phyloP scores from a whole-genome alignment of 2,797 vertebrate species.

The Phoeniculus purpureus region DNA sequence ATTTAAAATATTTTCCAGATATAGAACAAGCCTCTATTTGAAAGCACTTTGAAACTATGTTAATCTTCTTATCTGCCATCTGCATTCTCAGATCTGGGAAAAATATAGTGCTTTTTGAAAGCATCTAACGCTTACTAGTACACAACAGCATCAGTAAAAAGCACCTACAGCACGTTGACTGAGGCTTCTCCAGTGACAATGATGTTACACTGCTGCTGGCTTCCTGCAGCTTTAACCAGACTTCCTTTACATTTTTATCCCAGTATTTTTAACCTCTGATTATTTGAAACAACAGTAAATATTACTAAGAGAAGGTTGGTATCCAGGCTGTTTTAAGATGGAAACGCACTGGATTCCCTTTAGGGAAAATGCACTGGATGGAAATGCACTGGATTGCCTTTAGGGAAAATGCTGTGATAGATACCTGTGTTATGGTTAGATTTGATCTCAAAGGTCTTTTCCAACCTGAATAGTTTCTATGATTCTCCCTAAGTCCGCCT shows the following conservation, averaged over 20 bases:
- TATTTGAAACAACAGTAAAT: not conserved
- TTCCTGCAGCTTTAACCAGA: not conserved
- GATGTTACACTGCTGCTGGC: not conserved
- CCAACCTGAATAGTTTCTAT: too few relatives aligned
- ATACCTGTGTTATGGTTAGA: not conserved
- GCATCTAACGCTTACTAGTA: not conserved
- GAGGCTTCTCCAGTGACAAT: not conserved
- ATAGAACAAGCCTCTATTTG: not conserved
- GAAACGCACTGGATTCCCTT: not conserved
- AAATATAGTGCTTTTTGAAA: not conserved
- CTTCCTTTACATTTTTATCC: not conserved
- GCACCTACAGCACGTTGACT: not conserved
- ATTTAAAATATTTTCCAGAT: constrained; percentile 5
- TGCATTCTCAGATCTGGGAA: not conserved
- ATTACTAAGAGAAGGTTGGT: not conserved
- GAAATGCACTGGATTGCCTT: not conserved
- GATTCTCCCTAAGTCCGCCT: not conserved
- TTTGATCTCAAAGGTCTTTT: too few relatives aligned
- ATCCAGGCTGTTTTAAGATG: not conserved
- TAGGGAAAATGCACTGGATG: not conserved
- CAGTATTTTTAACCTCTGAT: not conserved
- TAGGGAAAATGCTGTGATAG: not conserved
- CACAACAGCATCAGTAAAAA: not conserved
- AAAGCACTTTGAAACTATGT: constrained; percentile 38
- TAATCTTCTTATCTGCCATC: constrained; percentile 45